Percentiles rank a stretch among this genome's conserved stretches.
These are phyloP conservation scores for Phasia obesa DNA, from an alignment of 2,888 invertebrate genomes.

Conservation along the genomic window DNA sequence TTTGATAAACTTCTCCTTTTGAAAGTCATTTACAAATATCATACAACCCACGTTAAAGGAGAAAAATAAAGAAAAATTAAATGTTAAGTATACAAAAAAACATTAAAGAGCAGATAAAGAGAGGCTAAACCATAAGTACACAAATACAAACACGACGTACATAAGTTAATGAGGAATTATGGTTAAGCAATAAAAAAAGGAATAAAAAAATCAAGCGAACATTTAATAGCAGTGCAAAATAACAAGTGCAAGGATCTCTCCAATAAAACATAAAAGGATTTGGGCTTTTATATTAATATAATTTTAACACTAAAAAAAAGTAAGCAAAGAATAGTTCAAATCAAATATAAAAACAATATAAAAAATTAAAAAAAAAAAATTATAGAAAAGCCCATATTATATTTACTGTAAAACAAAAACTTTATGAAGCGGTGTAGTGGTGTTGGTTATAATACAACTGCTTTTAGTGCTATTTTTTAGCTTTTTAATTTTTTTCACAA, in stretches of 20 bases:
- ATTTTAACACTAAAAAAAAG: background rate
- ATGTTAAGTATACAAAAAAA: no score
- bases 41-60: slow-evolving; percentile 68
- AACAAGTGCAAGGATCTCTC: slow-evolving; percentile 50
- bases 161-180: slow-evolving; percentile 53
- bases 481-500: background rate
- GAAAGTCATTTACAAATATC: no score
- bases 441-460: background rate
- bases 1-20: no score
- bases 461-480: slow-evolving; percentile 21
- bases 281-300: background rate
- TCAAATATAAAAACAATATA: background rate
- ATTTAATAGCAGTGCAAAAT: slow-evolving; percentile 6
- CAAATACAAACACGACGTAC: slow-evolving; percentile 40
- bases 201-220: background rate
- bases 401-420: background rate
- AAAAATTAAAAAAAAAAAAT: background rate
- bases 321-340: background rate
- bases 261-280: slow-evolving; percentile 35
- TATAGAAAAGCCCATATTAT: background rate
- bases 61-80: slow-evolving; percentile 17
- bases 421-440: background rate
- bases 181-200: slow-evolving; percentile 39
- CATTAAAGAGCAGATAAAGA: no score
- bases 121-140: slow-evolving; percentile 28